These are phyloP conservation scores for Allobates femoralis DNA, from an alignment of 2,797 vertebrate species.

Conservation along the genomic window DNA sequence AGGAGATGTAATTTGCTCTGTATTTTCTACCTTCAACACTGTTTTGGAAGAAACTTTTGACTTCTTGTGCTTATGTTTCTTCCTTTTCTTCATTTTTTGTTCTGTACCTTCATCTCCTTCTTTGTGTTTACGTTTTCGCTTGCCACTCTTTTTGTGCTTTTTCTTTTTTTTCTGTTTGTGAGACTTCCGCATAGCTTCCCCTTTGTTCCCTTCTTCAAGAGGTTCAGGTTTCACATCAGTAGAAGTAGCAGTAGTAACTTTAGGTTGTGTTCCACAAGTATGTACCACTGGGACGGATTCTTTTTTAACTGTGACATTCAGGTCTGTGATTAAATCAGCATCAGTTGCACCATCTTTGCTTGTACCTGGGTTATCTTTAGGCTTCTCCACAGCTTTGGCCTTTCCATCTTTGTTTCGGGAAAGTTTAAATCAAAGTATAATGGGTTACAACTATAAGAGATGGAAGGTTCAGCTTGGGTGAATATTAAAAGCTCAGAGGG, in stretches of 20 bases:
- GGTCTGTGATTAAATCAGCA: slow-evolving; percentile 65
- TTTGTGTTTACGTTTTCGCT: slow-evolving; percentile 83
- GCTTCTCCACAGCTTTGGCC: slow-evolving; percentile 75
- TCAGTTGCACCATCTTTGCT: slow-evolving; percentile 67
- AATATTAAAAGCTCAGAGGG: slow-evolving; percentile 98
- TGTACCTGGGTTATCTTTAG: slow-evolving; percentile 66
- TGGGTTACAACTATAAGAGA: slow-evolving; percentile 98
- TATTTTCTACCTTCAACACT: slow-evolving; percentile 74
- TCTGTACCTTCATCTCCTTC: slow-evolving; percentile 78
- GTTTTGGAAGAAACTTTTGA: slow-evolving; percentile 75
- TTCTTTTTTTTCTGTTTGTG: slow-evolving; percentile 95
- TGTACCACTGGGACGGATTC: slow-evolving; percentile 71
- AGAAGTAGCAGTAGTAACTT: slow-evolving; percentile 64
- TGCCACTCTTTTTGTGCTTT: slow-evolving; percentile 95
- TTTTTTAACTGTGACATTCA: slow-evolving; percentile 63
- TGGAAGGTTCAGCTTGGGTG: slow-evolving; percentile 89
- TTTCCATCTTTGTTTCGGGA: slow-evolving; percentile 88
- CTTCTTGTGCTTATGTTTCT: slow-evolving; percentile 93
- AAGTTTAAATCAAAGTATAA: slow-evolving; percentile 98
- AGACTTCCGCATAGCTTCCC: slow-evolving; percentile 73
- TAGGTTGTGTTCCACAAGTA: slow-evolving; percentile 68
- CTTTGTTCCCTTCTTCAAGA: slow-evolving; percentile 73
- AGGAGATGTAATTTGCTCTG: slow-evolving; percentile 54
- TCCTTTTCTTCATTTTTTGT: slow-evolving; percentile 92
- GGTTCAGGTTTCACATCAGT: slow-evolving; percentile 65